Base-by-base conservation (phyloP, 2,797 vertebrate genomes). In the Tolypeutes matacus region DNA sequence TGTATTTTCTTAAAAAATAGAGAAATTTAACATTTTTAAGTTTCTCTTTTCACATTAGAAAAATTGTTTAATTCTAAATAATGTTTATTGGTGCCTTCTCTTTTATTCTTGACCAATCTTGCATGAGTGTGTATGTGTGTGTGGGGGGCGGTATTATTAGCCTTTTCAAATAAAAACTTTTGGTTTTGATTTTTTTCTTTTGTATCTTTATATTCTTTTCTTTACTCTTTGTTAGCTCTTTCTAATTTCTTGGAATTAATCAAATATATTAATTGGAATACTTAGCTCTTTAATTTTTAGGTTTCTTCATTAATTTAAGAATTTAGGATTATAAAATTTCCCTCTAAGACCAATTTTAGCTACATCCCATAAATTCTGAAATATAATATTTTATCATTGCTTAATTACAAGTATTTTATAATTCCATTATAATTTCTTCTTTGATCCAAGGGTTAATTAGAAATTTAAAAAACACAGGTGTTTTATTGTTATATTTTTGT, bases 371-470 rank as follows among this genome's bases (percentile, higher is more conserved):
- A 76, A n/a, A 11, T 93, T 81, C 39, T 87, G 13, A 80, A 51
- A 53, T 69, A 73, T 4, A 39, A 25, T 46, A 42, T 60, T 76
- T 80, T n/a, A 83, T 84, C 27, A n/a, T 84, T 72, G 42, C 31
- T 86, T 90, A 69, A 75, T 60, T 93, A 62, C 25, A 76, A 65
- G 42, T 86, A 25, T 76, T 82, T 76, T 53, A 25, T 69, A 76
- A 56, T 49, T 81, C 17, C 27, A 34, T 56, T 11, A 46, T 46
- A 46, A 46, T 46, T 46, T 46, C 46, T 46, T 46, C 46, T 46
- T 46, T 46, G 46, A 85, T 39, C 13, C 25, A 58, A 42, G 13
- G 1, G 23, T 73, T 78, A 78, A 65, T 62, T 84, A 56, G 58
- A 89, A 96, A 62, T 64, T 93, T 17, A 13, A 85, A 75, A 39